These are phyloP conservation scores for Tachysurus fulvidraco DNA, from an alignment of 2,113 vertebrate species.

Conservation along the genomic window DNA sequence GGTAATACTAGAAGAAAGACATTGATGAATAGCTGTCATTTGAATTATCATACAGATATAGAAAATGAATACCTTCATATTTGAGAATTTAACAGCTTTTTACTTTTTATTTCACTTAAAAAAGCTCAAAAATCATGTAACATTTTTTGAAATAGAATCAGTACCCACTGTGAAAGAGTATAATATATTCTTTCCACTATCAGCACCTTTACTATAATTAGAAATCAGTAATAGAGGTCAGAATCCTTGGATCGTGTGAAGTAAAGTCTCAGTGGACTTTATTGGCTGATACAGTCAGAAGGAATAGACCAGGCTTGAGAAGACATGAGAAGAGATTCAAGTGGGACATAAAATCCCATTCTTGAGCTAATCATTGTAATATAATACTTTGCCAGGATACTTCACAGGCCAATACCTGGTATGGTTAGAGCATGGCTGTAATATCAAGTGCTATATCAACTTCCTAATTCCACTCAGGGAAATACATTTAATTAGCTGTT, in stretches of 20 bases:
- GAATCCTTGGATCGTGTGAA: slow-evolving; percentile 2
- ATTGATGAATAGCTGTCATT: not conserved
- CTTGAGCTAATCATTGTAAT: not conserved
- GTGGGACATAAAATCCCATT: slow-evolving; percentile 16
- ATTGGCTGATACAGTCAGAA: not conserved
- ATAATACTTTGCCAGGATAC: not conserved
- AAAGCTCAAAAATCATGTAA: not conserved
- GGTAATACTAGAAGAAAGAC: not conserved
- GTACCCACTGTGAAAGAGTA: not conserved
- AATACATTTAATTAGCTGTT: not conserved
- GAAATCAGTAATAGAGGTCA: slow-evolving; percentile 25
- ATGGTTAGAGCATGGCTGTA: not conserved
- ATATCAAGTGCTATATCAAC: not conserved
- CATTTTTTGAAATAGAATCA: slow-evolving; percentile 10
- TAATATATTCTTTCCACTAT: not conserved
- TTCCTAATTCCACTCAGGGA: not conserved
- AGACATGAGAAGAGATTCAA: not conserved
- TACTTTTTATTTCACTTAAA: not conserved
- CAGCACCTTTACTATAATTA: slow-evolving; percentile 32
- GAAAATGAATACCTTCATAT: not conserved
- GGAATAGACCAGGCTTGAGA: slow-evolving; percentile 9
- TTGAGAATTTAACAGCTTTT: not conserved
- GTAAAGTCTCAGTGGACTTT: slow-evolving; percentile 6
- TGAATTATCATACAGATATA: not conserved
- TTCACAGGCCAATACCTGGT: not conserved